A percentile compares a stretch with the other conserved stretches of the same genome.
Conservation (phyloP, 2,113 vertebrate genomes). For the Cyprinodon tularosa region DNA sequence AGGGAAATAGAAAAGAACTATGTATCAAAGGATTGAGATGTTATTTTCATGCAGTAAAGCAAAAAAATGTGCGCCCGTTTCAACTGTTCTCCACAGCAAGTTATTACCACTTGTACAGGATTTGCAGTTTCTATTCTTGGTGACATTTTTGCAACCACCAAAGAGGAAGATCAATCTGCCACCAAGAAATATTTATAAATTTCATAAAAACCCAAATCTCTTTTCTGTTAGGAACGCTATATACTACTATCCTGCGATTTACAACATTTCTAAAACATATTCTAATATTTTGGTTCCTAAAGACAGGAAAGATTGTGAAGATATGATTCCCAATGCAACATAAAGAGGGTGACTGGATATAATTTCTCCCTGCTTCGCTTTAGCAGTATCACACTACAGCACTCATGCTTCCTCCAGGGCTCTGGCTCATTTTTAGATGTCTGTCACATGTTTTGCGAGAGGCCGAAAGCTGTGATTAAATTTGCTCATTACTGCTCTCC, state of each 20-base stretch:
- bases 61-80: too few relatives aligned
- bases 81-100: too few relatives aligned
- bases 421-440: constrained; percentile 41
- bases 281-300: not conserved
- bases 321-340: constrained; percentile 7
- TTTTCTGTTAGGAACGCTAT: too few relatives aligned
- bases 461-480: constrained; percentile 67
- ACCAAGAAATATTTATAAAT: not conserved
- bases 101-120: too few relatives aligned
- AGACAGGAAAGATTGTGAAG: constrained; percentile 2
- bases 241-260: too few relatives aligned
- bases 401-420: constrained; percentile 21
- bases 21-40: too few relatives aligned
- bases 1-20: too few relatives aligned
- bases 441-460: constrained; percentile 42
- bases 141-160: too few relatives aligned
- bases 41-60: too few relatives aligned
- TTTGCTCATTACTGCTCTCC: constrained; percentile 57
- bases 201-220: not conserved
- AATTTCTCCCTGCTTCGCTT: constrained; percentile 23
- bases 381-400: constrained; percentile 20
- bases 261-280: constrained; percentile 11
- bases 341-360: constrained; percentile 16
- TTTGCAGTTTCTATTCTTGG: too few relatives aligned
- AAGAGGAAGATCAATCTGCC: too few relatives aligned